phyloP scores from a whole-genome alignment of 2,888 invertebrate species.

The Portevinia maculata region DNA sequence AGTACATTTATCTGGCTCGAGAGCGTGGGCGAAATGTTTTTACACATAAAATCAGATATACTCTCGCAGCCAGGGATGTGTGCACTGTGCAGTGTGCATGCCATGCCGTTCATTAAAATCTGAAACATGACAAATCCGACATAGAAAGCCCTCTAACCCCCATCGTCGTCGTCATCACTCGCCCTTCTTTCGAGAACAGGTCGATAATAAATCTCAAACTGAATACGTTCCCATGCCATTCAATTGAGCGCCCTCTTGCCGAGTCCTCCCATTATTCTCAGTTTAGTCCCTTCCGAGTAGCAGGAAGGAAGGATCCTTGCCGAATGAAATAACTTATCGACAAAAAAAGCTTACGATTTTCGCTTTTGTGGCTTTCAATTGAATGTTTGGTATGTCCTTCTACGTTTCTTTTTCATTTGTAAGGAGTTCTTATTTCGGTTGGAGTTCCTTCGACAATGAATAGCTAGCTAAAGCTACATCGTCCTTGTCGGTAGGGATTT shows the following conservation, averaged over 20 bases:
- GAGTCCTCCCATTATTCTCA: slow-evolving; percentile 27
- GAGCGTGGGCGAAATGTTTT: slow-evolving; percentile 20
- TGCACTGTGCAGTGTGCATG: too few species aligned
- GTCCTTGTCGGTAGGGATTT: slow-evolving; percentile 34
- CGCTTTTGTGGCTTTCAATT: slow-evolving; percentile 73
- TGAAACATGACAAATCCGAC: slow-evolving; percentile 65
- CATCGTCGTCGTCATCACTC: slow-evolving; percentile 13
- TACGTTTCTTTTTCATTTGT: slow-evolving; percentile 42
- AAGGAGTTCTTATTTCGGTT: slow-evolving; percentile 53
- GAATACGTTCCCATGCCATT: slow-evolving; percentile 67
- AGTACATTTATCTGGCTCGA: background rate
- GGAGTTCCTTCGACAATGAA: slow-evolving; percentile 30
- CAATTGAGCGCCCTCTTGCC: slow-evolving; percentile 16
- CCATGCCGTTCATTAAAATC: slow-evolving; percentile 68
- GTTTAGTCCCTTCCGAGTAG: slow-evolving; percentile 37
- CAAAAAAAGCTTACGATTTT: slow-evolving; percentile 67
- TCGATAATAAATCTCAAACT: slow-evolving; percentile 70
- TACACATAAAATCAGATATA: slow-evolving; percentile 26
- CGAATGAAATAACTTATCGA: slow-evolving; percentile 73
- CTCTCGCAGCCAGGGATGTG: slow-evolving; percentile 20
- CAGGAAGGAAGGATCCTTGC: slow-evolving; percentile 60
- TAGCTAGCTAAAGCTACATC: slow-evolving; percentile 45
- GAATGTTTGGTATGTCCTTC: slow-evolving; percentile 70
- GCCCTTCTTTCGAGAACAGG: background rate
- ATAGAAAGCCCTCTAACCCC: slow-evolving; percentile 29